Base-by-base conservation (phyloP, 2,888 invertebrate genomes). In the Conomelus anceps region DNA sequence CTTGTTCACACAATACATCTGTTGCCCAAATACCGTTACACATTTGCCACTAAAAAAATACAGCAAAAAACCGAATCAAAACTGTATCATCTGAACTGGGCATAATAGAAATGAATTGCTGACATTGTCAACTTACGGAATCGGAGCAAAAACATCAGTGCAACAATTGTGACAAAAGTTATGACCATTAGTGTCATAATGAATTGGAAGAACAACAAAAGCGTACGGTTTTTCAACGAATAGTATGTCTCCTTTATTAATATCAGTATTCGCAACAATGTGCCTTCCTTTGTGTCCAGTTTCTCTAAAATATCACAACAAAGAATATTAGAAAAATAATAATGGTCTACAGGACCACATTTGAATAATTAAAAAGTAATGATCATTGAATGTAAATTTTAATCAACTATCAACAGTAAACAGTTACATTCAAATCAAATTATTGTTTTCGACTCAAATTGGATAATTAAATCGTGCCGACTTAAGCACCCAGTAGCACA, bases 161-260 rank as follows among this genome's bases (percentile, higher is more conserved):
- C 96, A 96, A 93, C 98, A 98, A 91, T 96, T 94, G 91, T 97
- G 96, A 92, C 98, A 98, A 13, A 23, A 63, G 7, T 63, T 63
- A n/a, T 63, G 63, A 7, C 63, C 63, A 92, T 95, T 93, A 91
- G 94, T 93, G 26, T 93, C 92, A 90, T 94, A 93, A 91, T 94
- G 92, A 90, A 95, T 94, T 13, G 94, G 94, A 17, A 95, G 94
- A 92, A 96, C 92, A 1, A 98, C 97, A 93, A 97, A 96, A 0
- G 97, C 95, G 93, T 96, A 97, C 0, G 98, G 97, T 91, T 96
- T 95, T 93, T 98, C 98, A 0, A 96, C 94, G 92, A 98, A 97
- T 84, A 99, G 93, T 0, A 96, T 94, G 91, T 97, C 96, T 0
- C 97, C 97, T 87, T 95, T 94, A 11, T 93, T 93, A 3, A 97